Base-by-base conservation (phyloP, 2,797 vertebrate species). In the Urosaurus nigricauda region DNA sequence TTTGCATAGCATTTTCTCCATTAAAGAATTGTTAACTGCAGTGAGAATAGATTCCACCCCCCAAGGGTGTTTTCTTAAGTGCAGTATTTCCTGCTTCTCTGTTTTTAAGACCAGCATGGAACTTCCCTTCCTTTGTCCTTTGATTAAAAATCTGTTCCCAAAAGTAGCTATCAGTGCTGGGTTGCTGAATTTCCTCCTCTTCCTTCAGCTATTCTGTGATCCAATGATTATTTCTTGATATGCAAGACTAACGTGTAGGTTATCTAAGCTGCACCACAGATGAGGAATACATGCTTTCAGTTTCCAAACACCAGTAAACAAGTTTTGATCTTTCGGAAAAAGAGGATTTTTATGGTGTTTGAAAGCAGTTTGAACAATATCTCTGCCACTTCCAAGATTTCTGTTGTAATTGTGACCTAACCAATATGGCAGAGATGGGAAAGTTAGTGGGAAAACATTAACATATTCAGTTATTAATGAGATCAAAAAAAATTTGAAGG, bases 71-170 rank as follows among this genome's bases (percentile, higher is more conserved):
- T 94, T 91, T 92, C 89, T 58, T 79, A 85, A 73, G 70, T 32
- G 37, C 85, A 51, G 0, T 90, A 63, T 91, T 95, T 95, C 93
- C 95, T 94, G 93, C 89, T 80, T 84, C 94, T 93, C 92, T 94
- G 91, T 94, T 93, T 89, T 75, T 86, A 90, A 29, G 43, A 91
- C 83, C 87, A 91, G 73, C 89, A 79, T 92, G 93, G 88, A 92
- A 91, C 91, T 94, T 95, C 92, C 94, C 91, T 94, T 93, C 90
- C 86, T 95, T 91, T 95, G 93, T 94, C 85, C 90, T 85, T 90
- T 90, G 82, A 71, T 63, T 85, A 89, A 29, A 90, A 43, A 92
- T 40, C 83, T 9, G 26, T n/a, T 93, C 87, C 86, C 85, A 85
- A 93, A 93, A 87, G 47, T 40, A 85, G 47, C 86, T 88, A 68